phyloP scores from a whole-genome alignment of 2,797 vertebrate genomes.

The Allobates femoralis region DNA sequence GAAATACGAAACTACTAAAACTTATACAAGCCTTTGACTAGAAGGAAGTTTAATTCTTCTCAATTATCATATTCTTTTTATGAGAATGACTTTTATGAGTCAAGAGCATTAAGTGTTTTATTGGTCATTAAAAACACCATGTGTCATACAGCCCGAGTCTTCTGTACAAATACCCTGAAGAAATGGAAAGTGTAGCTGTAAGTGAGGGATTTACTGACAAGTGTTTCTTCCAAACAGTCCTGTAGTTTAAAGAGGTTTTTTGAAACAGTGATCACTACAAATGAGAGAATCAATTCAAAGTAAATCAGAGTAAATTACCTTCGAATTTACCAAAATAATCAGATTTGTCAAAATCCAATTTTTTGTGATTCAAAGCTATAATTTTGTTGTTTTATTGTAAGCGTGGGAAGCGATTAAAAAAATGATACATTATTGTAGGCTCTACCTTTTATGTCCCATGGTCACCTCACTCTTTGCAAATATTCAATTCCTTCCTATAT shows the following conservation, averaged over 20 bases:
- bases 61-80: conserved; percentile 32
- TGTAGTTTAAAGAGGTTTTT: not conserved
- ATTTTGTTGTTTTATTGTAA: no score
- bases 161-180: not conserved
- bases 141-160: not conserved
- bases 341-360: no score
- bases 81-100: conserved; percentile 4
- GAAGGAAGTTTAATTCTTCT: conserved; percentile 28
- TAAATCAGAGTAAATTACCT: no score
- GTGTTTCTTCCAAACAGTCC: no score
- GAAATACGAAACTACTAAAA: conserved; percentile 15
- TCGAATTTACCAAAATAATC: no score
- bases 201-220: not conserved
- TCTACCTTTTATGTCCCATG: no score
- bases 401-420: no score
- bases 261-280: not conserved
- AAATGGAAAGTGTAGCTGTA: not conserved
- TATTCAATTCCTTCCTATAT: no score
- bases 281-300: no score
- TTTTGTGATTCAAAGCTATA: no score
- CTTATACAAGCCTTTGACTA: not conserved
- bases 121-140: not conserved
- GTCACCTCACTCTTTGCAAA: no score
- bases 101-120: not conserved
- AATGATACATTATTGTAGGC: no score